A percentile compares a stretch with the other conserved stretches of the same genome.
These are phyloP conservation scores for Tetranychus piercei DNA, from an alignment of 2,888 invertebrate species.

Conservation along the genomic window DNA sequence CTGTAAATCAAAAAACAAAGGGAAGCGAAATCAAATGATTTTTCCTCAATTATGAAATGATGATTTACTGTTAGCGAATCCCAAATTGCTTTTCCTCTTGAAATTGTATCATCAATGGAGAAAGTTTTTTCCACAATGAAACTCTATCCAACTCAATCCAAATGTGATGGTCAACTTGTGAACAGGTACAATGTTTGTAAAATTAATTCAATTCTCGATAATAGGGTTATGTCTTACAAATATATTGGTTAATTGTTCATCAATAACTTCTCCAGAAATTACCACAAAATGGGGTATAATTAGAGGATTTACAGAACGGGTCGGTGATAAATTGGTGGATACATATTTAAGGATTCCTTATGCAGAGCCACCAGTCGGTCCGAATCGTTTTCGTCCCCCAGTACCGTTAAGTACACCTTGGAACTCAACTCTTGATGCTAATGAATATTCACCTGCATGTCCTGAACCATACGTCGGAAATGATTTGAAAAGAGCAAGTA, in stretches of 20 bases:
- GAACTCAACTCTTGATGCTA: not conserved
- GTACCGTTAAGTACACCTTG: not conserved
- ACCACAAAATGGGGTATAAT: not conserved
- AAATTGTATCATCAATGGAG: no score
- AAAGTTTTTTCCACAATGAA: no score
- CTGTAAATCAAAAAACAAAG: no score
- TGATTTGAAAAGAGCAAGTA: not conserved
- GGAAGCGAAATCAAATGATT: no score
- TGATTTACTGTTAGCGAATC: no score
- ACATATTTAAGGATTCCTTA: conserved; percentile 1
- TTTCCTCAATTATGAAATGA: no score
- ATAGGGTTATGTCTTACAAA: no score
- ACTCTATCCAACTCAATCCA: no score
- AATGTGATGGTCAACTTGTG: no score
- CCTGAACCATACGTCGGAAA: not conserved
- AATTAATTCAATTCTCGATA: no score
- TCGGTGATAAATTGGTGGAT: not conserved
- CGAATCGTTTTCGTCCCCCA: not conserved
- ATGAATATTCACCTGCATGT: not conserved
- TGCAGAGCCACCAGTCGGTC: not conserved
- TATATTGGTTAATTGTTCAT: not conserved
- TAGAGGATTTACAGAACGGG: not conserved
- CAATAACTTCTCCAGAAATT: not conserved
- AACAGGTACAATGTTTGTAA: no score
- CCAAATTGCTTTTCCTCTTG: no score